Percentiles rank a stretch among this genome's conserved stretches.
phyloP scores from a whole-genome alignment of 2,888 invertebrate species.

The Lochmaea capreae region DNA sequence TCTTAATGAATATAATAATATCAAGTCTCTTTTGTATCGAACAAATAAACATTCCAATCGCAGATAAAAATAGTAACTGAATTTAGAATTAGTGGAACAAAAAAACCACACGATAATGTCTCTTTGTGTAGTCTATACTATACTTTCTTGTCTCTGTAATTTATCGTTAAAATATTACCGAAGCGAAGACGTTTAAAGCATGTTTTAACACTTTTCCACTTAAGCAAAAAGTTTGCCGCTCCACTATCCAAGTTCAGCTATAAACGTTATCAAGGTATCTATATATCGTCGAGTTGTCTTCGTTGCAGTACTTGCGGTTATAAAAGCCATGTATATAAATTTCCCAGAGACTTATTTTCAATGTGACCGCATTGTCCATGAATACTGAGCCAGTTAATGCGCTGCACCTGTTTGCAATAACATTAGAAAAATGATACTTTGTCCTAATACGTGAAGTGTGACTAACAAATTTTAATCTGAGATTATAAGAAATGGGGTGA shows the following conservation, averaged over 20 bases:
- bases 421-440: background rate
- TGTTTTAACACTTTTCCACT: conserved; percentile 33
- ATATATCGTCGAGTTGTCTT: conserved; percentile 27
- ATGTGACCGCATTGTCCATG: conserved; percentile 23
- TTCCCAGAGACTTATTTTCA: conserved; percentile 11
- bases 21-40: background rate
- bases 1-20: too few species aligned
- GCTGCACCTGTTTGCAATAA: conserved; percentile 4
- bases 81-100: background rate
- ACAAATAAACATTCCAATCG: background rate
- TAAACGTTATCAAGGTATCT: conserved; percentile 32
- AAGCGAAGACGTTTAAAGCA: conserved; percentile 12
- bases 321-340: conserved; percentile 27
- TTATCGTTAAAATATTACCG: conserved; percentile 15
- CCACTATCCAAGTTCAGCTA: conserved; percentile 28
- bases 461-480: too few species aligned
- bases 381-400: conserved; percentile 6
- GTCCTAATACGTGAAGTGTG: background rate
- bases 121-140: background rate
- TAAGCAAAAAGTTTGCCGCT: conserved; percentile 17
- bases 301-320: conserved; percentile 23
- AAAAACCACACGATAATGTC: background rate
- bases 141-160: background rate
- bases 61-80: background rate
- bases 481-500: too few species aligned